phyloP scores from a whole-genome alignment of 2,113 vertebrate genomes.

The Psittacara wagleri region DNA sequence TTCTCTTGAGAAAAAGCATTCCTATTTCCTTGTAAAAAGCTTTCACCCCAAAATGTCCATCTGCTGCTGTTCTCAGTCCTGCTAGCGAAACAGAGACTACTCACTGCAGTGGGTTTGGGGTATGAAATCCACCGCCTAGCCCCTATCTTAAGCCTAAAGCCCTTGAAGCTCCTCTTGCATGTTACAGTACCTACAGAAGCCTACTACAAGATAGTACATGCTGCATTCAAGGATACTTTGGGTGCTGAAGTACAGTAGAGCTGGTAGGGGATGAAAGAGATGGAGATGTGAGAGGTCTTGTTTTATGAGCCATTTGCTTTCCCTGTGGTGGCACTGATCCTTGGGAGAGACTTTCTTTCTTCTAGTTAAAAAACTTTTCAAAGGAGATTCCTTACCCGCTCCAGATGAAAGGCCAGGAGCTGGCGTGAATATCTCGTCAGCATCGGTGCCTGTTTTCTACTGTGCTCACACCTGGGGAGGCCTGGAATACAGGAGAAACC shows the following conservation, averaged over 20 bases:
- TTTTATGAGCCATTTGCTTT: constrained; percentile 6
- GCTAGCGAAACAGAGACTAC: not conserved
- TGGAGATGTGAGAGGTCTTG: constrained; percentile 9
- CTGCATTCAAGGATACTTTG: not conserved
- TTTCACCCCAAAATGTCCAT: not conserved
- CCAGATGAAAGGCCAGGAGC: constrained; percentile 33
- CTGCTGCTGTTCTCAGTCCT: not conserved
- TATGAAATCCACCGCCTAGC: not conserved
- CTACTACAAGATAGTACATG: not conserved
- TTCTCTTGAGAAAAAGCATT: not conserved
- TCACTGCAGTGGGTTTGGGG: not conserved
- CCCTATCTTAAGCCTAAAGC: not conserved
- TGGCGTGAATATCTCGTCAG: not conserved
- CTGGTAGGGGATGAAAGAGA: constrained; percentile 46
- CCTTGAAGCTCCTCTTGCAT: not conserved
- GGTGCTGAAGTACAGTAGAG: not conserved
- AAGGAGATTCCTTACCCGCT: constrained; percentile 18
- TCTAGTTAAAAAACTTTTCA: not conserved
- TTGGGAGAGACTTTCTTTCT: not conserved
- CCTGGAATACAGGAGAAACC: constrained; percentile 30
- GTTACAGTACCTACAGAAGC: not conserved
- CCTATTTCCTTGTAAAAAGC: not conserved
- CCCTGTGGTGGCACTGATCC: constrained; percentile 13
- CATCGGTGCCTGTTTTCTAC: not conserved
- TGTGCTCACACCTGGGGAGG: constrained; percentile 19